Evolutionary conservation across 2,888 invertebrate species (phyloP), one percentile per base, ranked within the genome.

Genomic region (Pristionchus exspectatus): DNA sequence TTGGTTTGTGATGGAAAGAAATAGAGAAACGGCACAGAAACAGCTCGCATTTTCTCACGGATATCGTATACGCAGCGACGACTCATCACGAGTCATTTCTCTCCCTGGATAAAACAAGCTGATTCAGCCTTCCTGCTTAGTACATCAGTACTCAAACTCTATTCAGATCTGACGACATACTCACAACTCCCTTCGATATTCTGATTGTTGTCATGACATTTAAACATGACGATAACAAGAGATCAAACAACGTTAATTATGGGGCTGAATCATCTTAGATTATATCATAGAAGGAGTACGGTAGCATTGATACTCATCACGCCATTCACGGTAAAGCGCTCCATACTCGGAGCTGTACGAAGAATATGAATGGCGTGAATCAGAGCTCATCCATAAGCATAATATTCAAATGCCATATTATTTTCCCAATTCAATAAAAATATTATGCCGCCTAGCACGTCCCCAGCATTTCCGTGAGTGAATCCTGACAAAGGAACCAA

Each of bases 31-130:
- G 74, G 74, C 30, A 38, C 33, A 74, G 74, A 74, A 38, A 33
- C 38, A 69, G 30, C 69, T 3, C 12, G 74, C 38, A 44, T 74
- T 63, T 24, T 74, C 74, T 7, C 38, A 74, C 74, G 74, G 74
- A 21, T 74, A 74, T 74, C 74, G 74, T 21, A 38, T 74, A 18
- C 69, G 33, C 16, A 18, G 30, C 12, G 69, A 72, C 27, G 69
- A 33, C 69, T 63, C 63, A 63, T 63, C 63, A 63, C 63, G 63
- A 63, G 63, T 63, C 63, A 63, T 63, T 63, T n/a, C 63, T 63
- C 59, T 59, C 59, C 24, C 18, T n/a, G 24, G n/a, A n/a, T 50
- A n/a, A 63, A 10, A 63, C 63, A 63, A 63, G 24, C 63, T 63
- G 63, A 63, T 63, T 63, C 63, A 63, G 18, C 24, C 59, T 24